Evolutionary conservation across 2,797 vertebrate genomes (phyloP), one percentile per base, ranked within the genome.

Genomic region (Sebastes variabilis): DNA sequence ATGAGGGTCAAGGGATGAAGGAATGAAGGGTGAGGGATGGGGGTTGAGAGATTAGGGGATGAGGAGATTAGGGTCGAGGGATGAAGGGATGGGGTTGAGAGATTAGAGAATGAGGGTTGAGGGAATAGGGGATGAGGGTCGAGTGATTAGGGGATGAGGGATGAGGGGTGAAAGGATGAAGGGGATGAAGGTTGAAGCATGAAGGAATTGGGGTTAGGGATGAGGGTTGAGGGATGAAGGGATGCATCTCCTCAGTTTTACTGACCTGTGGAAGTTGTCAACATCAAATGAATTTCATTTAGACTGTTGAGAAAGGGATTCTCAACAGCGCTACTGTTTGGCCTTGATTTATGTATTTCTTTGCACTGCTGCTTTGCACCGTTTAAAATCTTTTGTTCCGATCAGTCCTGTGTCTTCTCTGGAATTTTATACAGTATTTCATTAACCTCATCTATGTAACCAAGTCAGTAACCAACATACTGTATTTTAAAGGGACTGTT

Each of bases 401-500:
- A 64, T 46, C 29, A 13, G 38, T 46, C 4, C 38, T 3, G 5
- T 24, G 14, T 54, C 12, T 34, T 29, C 27, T 62, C n/a, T 4
- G 34, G 8, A 14, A 20, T 27, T 59, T 14, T 27, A 8, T 32
- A 56, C 20, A 60, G 10, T 22, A 52, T 10, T 25, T 36, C 6
- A 18, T 22, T 18, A 20, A 24, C 9, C 6, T 32, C 13, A 4
- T 79, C 32, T 7, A 56, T 62, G 18, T 69, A 46, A 67, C 34
- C 18, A 81, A 67, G 6, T 76, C 49, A 66, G 54, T 61, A 46
- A 61, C 81, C 55, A 66, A 20, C 27, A 59, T 66, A 8, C 27
- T 66, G 22, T 38, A 22, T 67, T 80, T 67, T 42, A 36, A 86
- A 86, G 29, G 36, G 12, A 38, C 36, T 38, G 36, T 38, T 38